A percentile compares a stretch with the other conserved stretches of the same genome.
phyloP scores from a whole-genome alignment of 2,113 vertebrate genomes.

The Leptocoma aspasia region DNA sequence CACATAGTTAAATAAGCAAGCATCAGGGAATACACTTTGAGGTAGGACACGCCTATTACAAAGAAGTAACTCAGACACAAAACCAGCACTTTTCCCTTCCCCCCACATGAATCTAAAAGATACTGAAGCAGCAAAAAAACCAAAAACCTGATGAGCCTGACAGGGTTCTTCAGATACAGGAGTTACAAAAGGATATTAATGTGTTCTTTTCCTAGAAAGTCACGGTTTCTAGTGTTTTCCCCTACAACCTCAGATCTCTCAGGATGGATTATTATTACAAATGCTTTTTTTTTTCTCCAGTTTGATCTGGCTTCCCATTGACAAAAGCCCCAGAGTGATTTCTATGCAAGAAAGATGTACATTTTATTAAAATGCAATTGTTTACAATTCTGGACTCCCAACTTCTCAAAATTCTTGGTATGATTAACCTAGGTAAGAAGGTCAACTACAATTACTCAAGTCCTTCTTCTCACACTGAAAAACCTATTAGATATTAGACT shows the following conservation, averaged over 20 bases:
- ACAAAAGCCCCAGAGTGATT: not conserved
- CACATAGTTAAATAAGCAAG: not conserved
- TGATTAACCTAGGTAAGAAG: not conserved
- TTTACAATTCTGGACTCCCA: not conserved
- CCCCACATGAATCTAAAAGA: not conserved
- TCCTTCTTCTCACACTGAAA: not conserved
- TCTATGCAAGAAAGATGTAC: not conserved
- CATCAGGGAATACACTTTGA: not conserved
- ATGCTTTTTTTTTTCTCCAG: not conserved
- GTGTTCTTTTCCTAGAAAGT: not conserved
- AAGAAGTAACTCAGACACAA: not conserved
- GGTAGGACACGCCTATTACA: not conserved
- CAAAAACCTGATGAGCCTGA: not conserved
- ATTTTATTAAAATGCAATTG: not conserved
- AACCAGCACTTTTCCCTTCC: not conserved
- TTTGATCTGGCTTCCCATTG: not conserved
- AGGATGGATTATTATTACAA: not conserved
- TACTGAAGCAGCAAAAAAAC: not conserved
- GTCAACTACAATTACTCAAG: not conserved
- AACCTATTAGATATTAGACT: not conserved
- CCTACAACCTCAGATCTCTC: not conserved
- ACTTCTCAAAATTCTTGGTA: not conserved
- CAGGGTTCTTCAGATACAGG: not conserved
- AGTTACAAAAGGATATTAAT: not conserved
- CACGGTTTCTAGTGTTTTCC: not conserved